These are phyloP conservation scores for Xanthorhoe designata DNA, from an alignment of 2,888 invertebrate genomes.

Conservation along the genomic window DNA sequence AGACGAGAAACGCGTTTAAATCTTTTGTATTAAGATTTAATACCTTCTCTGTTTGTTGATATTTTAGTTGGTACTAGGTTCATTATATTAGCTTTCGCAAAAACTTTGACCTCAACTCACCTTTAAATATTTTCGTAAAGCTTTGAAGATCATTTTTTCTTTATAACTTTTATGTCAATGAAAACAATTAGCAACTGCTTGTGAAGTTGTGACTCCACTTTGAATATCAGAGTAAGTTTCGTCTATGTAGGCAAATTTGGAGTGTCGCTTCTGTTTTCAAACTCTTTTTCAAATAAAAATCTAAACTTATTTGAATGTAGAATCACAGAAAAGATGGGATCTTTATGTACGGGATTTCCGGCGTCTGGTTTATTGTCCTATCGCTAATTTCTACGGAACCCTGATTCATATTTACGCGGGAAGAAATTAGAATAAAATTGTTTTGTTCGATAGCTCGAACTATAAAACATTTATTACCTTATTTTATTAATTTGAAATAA, in stretches of 20 bases:
- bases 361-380: slow-evolving; percentile 63
- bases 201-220: not conserved
- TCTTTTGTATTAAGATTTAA: slow-evolving; percentile 17
- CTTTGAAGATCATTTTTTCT: too few relatives aligned
- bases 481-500: not conserved
- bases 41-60: too few relatives aligned
- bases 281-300: slow-evolving; percentile 65
- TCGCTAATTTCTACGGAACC: slow-evolving; percentile 71
- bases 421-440: slow-evolving; percentile 16
- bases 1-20: slow-evolving; percentile 19
- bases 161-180: too few relatives aligned
- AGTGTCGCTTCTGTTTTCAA: slow-evolving; percentile 39
- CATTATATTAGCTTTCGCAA: too few relatives aligned
- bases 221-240: not conserved
- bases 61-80: too few relatives aligned
- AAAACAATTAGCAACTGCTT: not conserved
- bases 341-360: slow-evolving; percentile 83
- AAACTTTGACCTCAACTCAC: too few relatives aligned
- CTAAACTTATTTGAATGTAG: slow-evolving; percentile 79
- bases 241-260: slow-evolving; percentile 8
- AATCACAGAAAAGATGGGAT: slow-evolving; percentile 75
- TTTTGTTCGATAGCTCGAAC: not conserved
- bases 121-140: too few relatives aligned
- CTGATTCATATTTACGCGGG: slow-evolving; percentile 52
- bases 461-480: not conserved